phyloP scores from a whole-genome alignment of 2,888 invertebrate species.

The Trissolcus brochymenae region DNA sequence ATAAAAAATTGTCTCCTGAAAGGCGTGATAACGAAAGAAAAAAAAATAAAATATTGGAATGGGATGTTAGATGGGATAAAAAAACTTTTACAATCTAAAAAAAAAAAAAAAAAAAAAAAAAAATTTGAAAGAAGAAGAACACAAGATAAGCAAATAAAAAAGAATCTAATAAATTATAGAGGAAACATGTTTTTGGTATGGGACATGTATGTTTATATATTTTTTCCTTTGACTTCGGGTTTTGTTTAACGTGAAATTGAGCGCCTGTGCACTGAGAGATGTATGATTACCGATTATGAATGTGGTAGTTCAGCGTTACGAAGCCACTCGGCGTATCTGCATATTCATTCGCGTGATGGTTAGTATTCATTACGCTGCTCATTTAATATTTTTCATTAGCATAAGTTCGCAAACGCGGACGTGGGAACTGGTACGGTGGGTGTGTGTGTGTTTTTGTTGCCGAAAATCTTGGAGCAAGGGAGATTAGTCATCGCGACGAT shows the following conservation, averaged over 20 bases:
- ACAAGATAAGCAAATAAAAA: too few relatives aligned
- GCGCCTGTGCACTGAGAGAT: conserved; percentile 28
- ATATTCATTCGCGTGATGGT: conserved; percentile 43
- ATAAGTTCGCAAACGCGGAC: conserved; percentile 32
- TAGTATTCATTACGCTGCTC: conserved; percentile 48
- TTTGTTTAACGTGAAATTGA: conserved; percentile 28
- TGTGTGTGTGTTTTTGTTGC: neutral
- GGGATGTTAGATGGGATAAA: too few relatives aligned
- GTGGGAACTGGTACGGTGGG: conserved; percentile 15
- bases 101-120: too few relatives aligned
- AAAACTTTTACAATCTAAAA: too few relatives aligned
- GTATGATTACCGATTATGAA: conserved; percentile 51
- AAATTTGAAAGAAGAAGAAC: too few relatives aligned
- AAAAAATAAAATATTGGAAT: neutral
- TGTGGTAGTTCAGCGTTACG: conserved; percentile 37
- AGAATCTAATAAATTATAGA: too few relatives aligned
- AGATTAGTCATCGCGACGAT: too few relatives aligned
- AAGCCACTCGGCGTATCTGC: conserved; percentile 40
- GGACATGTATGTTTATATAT: too few relatives aligned
- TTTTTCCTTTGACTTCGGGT: neutral
- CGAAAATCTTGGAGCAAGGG: too few relatives aligned
- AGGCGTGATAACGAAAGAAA: neutral
- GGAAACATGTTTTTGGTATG: too few relatives aligned
- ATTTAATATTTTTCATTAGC: conserved; percentile 46
- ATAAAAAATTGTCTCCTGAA: conserved; percentile 8